Base-by-base conservation (phyloP, 1,140 invertebrate species). In the Zaprionus nigranus region DNA sequence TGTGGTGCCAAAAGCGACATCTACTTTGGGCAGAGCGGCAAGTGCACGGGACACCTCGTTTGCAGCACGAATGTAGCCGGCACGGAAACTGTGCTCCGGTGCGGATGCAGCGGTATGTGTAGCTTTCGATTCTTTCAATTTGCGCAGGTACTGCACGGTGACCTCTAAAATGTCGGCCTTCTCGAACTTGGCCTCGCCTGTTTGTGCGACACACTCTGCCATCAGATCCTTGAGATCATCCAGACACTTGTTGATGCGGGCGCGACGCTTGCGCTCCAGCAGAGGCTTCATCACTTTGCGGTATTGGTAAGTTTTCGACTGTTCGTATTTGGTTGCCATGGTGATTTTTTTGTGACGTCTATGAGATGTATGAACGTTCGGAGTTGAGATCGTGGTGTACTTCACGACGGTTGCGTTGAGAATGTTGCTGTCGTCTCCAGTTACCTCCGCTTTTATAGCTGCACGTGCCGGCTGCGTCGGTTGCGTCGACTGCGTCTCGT, bases 81-180 rank as follows among this genome's bases (percentile, higher is more conserved):
- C 96, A 65, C 97, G 95, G 94, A 98, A 98, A 75, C 97, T 95
- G 90, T 98, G 90, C 38, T 86, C 78, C 96, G 54, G 95, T 46
- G 72, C 57, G 24, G 46, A 20, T 28, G 75, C 30, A 64, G 54
- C 38, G 94, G 51, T 94, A 90, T 77, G 94, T 93, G 75, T 30
- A 59, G 36, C 38, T 22, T 80, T 88, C 2, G 80, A 20, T 80
- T 95, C 43, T 63, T 97, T 95, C 4, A 98, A 94, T 76, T 97
- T 97, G 93, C 98, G 96, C 70, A 99, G 93, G 91, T 99, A 97
- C 79, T 97, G 96, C 1, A 99, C 98, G 0, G 98, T 99, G 91
- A 99, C 94, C 93, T 99, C 98, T 79, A 99, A 94, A 78, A 99
- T 99, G 93, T 99, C 98, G 20, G 98, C 98, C 93, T 99, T 99